Evolutionary conservation across 1,140 invertebrate species (phyloP).

Genomic region (Neomicropteryx cornuta): DNA sequence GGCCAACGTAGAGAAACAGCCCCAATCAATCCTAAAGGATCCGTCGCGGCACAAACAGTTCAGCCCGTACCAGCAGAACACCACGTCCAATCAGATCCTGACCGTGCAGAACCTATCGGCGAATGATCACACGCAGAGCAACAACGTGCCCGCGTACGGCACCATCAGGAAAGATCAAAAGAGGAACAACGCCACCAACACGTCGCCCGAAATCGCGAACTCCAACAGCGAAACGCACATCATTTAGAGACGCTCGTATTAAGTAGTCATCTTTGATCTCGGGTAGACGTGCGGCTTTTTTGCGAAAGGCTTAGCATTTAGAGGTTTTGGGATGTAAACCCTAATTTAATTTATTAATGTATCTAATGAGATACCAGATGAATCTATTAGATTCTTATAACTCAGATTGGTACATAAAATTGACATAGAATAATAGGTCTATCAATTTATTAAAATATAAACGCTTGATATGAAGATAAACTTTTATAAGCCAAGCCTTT

Average conservation of each 20-base stretch:
- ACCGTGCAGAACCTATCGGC: constrained; percentile 33
- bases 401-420: too few species aligned
- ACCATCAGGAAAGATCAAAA: constrained; percentile 39
- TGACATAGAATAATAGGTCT: too few species aligned
- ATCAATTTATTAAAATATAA: too few species aligned
- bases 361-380: too few species aligned
- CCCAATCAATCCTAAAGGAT: constrained; percentile 48
- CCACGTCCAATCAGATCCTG: constrained; percentile 32
- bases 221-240: constrained; percentile 33
- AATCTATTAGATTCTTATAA: too few species aligned
- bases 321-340: too few species aligned
- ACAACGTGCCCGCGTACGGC: constrained; percentile 35
- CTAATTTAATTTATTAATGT: too few species aligned
- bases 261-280: too few species aligned
- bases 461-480: too few species aligned
- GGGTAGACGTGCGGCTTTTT: too few species aligned
- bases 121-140: constrained; percentile 16
- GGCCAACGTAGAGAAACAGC: constrained; percentile 35
- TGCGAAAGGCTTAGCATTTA: too few species aligned
- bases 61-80: constrained; percentile 30
- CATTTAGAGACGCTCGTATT: constrained; percentile 23
- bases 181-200: constrained; percentile 35
- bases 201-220: constrained; percentile 32
- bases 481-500: too few species aligned
- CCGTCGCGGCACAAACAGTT: constrained; percentile 45